A percentile compares a stretch with the other conserved stretches of the same genome.
phyloP scores from a whole-genome alignment of 2,797 vertebrate species.

The Mallotus villosus region DNA sequence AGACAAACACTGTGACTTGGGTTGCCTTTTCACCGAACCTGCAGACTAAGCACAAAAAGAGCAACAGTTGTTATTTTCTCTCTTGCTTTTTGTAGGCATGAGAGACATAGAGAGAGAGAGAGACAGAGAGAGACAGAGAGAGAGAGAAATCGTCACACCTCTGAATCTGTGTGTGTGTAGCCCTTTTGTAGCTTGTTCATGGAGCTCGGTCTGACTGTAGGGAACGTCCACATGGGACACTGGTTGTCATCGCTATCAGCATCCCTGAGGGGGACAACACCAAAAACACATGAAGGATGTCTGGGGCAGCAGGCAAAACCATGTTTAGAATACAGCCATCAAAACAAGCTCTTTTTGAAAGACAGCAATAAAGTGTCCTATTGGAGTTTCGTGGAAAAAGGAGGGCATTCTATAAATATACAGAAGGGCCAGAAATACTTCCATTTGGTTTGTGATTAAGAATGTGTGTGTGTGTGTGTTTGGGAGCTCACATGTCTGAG shows the following conservation, averaged over 20 bases:
- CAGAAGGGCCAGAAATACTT: too few relatives aligned
- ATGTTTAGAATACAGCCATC: neutral
- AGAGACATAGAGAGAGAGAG: neutral
- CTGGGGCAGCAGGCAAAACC: neutral
- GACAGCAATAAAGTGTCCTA: neutral
- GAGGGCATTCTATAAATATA: neutral
- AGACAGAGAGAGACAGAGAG: neutral
- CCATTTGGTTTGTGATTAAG: neutral
- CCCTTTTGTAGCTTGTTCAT: conserved; percentile 89
- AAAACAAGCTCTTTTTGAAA: neutral
- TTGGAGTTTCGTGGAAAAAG: neutral
- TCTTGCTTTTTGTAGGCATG: neutral
- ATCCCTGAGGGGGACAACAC: conserved; percentile 70
- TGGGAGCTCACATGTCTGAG: conserved; percentile 86
- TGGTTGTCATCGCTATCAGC: conserved; percentile 87
- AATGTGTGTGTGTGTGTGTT: neutral
- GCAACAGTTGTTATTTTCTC: neutral
- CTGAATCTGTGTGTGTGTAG: conserved; percentile 80
- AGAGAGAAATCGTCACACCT: conserved; percentile 49
- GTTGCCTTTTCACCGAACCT: conserved; percentile 88
- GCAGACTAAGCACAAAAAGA: conserved; percentile 69
- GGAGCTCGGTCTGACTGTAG: conserved; percentile 88
- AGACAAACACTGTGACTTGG: conserved; percentile 90
- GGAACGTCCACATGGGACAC: conserved; percentile 92
- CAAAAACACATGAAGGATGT: neutral